Base-by-base conservation (phyloP, 2,888 invertebrate genomes). In the Callyntrura sp. region DNA sequence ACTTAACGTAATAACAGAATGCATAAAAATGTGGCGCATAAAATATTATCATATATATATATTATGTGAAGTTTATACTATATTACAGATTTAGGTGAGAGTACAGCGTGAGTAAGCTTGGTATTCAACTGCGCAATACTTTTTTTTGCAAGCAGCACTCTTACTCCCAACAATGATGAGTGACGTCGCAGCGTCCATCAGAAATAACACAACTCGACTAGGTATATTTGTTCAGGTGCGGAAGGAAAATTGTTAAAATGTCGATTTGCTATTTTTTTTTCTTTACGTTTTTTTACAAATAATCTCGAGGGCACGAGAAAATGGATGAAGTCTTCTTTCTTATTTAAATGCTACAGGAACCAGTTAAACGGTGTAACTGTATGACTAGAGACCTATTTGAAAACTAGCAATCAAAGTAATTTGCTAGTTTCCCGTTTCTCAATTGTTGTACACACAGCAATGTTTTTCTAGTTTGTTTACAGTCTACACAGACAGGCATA, bases 111-210 rank as follows among this genome's bases (percentile, higher is more conserved):
- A 85, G 73, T 60, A 90, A 90, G 90, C 90, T 86, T 90, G 81
- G 90, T 90, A 90, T 90, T 90, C 62, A 51, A 68, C 65, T 76
- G 90, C 90, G 76, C 85, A 73, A 86, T 85, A 70, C 68, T 65
- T 68, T 60, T 84, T 83, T 85, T 65, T 78, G 45, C 51, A 90
- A 90, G 85, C 90, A 68, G 81, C 88, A 88, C 89, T 90, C 90
- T 90, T 90, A 90, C 90, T 90, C 90, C 90, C 90, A 90, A 90
- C 85, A 82, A 82, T 82, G 90, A 90, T 86, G 85, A 90, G 89
- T 70, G 89, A 89, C 81, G 89, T 89, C 17, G 89, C 85, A 62
- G 90, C 85, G 82, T 90, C 90, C 90, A 90, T 90, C 60, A 90
- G 76, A 43, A 76, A 43, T 14, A 62, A 81, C 43, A 81, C 81